Percentiles rank a stretch among this genome's conserved stretches.
Evolutionary conservation across 2,888 invertebrate species (phyloP).

Genomic region (Tetragnatha montana): DNA sequence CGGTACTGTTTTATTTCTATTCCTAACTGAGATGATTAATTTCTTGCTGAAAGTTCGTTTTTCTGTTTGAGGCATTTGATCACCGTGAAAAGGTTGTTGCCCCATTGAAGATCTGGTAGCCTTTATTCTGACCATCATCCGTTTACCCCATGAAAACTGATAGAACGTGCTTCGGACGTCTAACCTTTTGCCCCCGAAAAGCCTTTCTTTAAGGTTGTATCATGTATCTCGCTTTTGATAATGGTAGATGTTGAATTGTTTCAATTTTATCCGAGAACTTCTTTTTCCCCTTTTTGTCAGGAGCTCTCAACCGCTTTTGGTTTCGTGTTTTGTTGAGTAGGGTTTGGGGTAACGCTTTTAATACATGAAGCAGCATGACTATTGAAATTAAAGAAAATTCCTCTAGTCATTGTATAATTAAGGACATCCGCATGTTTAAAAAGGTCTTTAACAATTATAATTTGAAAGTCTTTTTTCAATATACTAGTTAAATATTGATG

Average conservation of each 20-base stretch:
- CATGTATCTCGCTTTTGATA: constrained; percentile 19
- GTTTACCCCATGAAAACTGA: constrained; percentile 51
- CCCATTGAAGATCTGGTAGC: constrained; percentile 35
- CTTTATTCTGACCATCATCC: constrained; percentile 4
- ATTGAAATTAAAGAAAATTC: too few species aligned
- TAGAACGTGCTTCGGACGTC: constrained; percentile 32
- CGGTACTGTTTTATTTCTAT: too few species aligned
- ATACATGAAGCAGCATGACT: too few species aligned
- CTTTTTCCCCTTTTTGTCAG: neutral
- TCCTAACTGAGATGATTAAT: too few species aligned
- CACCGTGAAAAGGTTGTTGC: constrained; percentile 33
- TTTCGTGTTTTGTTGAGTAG: neutral
- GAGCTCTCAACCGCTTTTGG: neutral
- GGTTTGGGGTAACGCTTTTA: too few species aligned
- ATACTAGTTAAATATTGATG: too few species aligned
- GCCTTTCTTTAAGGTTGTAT: constrained; percentile 25
- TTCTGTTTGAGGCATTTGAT: neutral
- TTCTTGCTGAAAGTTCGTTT: too few species aligned
- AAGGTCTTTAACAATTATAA: too few species aligned
- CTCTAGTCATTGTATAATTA: too few species aligned
- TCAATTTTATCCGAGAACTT: neutral
- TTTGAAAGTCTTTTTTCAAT: too few species aligned
- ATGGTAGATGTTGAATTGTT: neutral
- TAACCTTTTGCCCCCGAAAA: constrained; percentile 46
- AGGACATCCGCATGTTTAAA: too few species aligned